phyloP scores from a whole-genome alignment of 2,113 vertebrate genomes.

The Cariama cristata region DNA sequence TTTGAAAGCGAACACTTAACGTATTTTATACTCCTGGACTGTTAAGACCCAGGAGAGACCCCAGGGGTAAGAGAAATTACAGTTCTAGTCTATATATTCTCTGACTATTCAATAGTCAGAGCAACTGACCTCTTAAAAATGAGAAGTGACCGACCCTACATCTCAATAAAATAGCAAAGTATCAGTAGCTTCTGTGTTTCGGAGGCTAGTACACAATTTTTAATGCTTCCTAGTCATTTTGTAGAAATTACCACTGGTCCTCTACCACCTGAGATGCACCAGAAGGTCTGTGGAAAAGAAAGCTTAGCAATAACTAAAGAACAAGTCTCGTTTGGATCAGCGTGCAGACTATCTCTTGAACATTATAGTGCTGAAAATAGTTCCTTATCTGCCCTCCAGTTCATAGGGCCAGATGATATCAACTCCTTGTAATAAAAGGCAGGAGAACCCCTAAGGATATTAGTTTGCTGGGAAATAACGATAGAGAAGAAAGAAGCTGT shows the following conservation, averaged over 20 bases:
- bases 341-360: neutral
- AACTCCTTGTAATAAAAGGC: slow-evolving; percentile 64
- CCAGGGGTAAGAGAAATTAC: neutral
- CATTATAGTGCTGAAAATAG: slow-evolving; percentile 35
- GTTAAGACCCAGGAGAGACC: neutral
- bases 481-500: slow-evolving; percentile 58
- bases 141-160: neutral
- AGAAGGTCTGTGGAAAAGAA: neutral
- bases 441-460: slow-evolving; percentile 61
- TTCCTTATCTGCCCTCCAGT: slow-evolving; percentile 68
- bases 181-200: neutral
- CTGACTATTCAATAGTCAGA: neutral
- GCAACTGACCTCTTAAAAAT: neutral
- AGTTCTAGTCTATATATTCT: neutral
- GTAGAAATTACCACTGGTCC: neutral
- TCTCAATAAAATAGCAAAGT: neutral
- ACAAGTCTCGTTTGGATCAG: neutral
- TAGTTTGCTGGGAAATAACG: slow-evolving; percentile 65
- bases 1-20: neutral
- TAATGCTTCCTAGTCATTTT: neutral
- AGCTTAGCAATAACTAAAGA: slow-evolving; percentile 7
- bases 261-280: neutral
- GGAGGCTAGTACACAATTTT: neutral
- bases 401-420: slow-evolving; percentile 68
- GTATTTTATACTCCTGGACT: neutral